Evolutionary conservation across 2,888 invertebrate genomes (phyloP), one percentile per base, ranked within the genome.

Genomic region (Erebia ligea): DNA sequence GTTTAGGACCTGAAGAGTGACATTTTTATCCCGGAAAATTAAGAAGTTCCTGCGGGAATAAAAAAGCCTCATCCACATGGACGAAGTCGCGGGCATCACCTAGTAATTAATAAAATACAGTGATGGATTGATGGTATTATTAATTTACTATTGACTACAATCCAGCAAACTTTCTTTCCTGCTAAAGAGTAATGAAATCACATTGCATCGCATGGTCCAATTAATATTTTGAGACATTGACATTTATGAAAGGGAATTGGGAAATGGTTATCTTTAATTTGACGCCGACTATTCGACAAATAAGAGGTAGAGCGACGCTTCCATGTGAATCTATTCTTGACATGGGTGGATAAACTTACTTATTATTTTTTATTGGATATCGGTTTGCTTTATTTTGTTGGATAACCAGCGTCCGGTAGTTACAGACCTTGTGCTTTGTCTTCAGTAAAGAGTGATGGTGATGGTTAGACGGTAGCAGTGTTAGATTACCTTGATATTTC

Each of bases 231-330:
- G 69, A 76, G 85, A 85, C 85, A 76, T 81, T 86, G 87, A 86
- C 80, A 75, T n/a, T n/a, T 79, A 86, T 84, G 81, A 80, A 80
- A 80, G 79, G 84, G 84, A 87, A 85, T 85, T 82, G 82, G 79
- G 84, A 87, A 85, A 85, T 82, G 82, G 79, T 78, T 81, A 79
- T 81, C 76, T 81, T 83, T 80, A 78, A 79, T 81, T 79, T 76
- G 79, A 80, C 80, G 80, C 48, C 50, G 63, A 50, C 15, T 25
- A 50, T 63, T 48, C 17, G 48, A 48, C 4, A 48, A 62, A 62
- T 15, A 48, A 21, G 21, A 48, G 45, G n/a, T 59, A 17, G 17
- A 40, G 61, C 45, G 61, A 9, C 42, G 40, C 61, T 61, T 61
- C 45, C 61, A 42, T 61, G 42, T 61, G 19, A 19, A 45, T 17